Evolutionary conservation across 2,888 invertebrate genomes (phyloP).

Genomic region (Sialis lutaria): DNA sequence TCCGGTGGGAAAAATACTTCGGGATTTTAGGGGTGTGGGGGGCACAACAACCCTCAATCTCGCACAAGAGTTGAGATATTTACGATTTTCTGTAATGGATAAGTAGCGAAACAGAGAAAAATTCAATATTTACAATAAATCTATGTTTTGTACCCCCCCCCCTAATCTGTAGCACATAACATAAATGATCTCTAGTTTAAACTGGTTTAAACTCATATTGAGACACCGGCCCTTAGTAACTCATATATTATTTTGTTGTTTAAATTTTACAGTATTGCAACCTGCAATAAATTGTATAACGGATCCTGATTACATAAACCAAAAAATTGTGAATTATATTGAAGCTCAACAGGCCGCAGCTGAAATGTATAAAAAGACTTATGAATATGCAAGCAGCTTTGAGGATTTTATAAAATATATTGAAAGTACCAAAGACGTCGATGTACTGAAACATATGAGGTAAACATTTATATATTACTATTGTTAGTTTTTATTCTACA

Average conservation of each 20-base stretch:
- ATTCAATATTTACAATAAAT: too few species aligned
- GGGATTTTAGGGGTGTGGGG: too few species aligned
- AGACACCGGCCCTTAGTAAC: conserved; percentile 1
- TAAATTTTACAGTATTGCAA: conserved; percentile 45
- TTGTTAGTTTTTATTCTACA: conserved; percentile 5
- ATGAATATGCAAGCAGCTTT: conserved; percentile 76
- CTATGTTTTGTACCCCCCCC: too few species aligned
- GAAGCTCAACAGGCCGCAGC: conserved; percentile 63
- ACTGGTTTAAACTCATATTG: background rate
- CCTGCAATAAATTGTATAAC: conserved; percentile 70
- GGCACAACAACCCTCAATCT: too few species aligned
- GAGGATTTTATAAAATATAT: conserved; percentile 79
- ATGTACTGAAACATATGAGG: conserved; percentile 68
- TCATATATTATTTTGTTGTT: conserved; percentile 3
- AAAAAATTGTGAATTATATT: conserved; percentile 67
- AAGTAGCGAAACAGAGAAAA: too few species aligned
- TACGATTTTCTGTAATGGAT: too few species aligned
- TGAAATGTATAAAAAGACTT: conserved; percentile 63
- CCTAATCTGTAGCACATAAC: too few species aligned
- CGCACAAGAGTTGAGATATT: too few species aligned
- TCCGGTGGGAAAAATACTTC: too few species aligned
- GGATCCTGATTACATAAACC: conserved; percentile 83
- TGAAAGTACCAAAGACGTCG: conserved; percentile 60
- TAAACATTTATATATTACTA: conserved; percentile 18
- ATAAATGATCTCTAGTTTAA: background rate